Evolutionary conservation across 37 sponge, comb jelly and placozoan species (phyloP), one percentile per base, ranked within the genome.

Genomic region (Chondrosia reniformis): DNA sequence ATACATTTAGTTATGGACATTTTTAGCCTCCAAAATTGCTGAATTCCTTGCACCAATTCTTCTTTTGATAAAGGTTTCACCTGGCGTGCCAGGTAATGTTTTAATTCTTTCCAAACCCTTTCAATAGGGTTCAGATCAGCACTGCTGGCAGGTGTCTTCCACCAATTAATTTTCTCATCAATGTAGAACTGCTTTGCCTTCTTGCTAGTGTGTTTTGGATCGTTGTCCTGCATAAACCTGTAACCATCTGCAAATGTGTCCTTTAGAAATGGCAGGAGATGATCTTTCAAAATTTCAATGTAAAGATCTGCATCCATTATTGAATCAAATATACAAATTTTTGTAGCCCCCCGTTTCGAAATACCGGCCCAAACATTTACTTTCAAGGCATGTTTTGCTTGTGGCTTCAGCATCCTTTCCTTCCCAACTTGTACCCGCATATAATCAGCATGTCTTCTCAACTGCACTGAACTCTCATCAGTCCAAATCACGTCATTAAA

Each of bases 121-220:
- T 69, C 72, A 40, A 69, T 69, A 21, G 72, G 72, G 41, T 69
- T 69, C n/a, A 69, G 3, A 24, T 69, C 72, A 1, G 72, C 43
- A 7, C 72, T 69, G 24, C 72, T 69, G n/a, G 72, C 72, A 37
- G 72, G 72, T 39, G 72, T 69, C 1, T 21, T 21, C 72, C 72
- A 69, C 72, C 72, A 39, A 25, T 69, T 69, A 1, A 69, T 2
- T 7, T 39, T 2, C 32, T 34, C 1, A 13, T 69, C 43, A 24
- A 42, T 5, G 24, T 40, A 40, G 43, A 40, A 69, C 19, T 69
- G 25, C 43, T 40, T 69, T 36, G 72, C 40, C 38, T 43, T 2
- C 21, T 44, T 36, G 24, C 72, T 69, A 10, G 72, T 69, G 13
- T 69, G 72, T 7, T 69, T 69, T 13, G 72, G 72, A 40, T 69